Evolutionary conservation across 2,113 vertebrate species (phyloP).

Genomic region (Silurus asotus): DNA sequence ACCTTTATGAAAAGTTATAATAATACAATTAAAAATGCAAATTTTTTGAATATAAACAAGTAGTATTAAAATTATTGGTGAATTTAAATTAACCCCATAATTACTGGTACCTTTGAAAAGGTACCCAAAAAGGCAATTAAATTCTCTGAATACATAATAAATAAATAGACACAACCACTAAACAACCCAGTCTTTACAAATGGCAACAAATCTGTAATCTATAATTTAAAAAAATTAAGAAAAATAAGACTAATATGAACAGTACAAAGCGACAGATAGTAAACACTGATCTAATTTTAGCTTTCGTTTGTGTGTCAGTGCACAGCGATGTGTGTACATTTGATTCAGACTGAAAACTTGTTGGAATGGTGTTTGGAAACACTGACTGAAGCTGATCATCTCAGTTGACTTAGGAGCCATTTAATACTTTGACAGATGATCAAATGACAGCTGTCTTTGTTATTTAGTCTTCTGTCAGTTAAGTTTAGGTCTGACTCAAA

Average conservation of each 20-base stretch:
- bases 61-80: too few species aligned
- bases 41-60: too few species aligned
- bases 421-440: background rate
- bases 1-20: too few species aligned
- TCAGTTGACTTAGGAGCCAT: background rate
- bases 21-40: too few species aligned
- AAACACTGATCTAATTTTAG: background rate
- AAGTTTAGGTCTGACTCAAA: background rate
- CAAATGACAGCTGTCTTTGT: background rate
- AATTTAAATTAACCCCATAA: too few species aligned
- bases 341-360: too few species aligned
- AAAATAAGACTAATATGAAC: background rate
- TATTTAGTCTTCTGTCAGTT: background rate
- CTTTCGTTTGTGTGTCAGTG: background rate
- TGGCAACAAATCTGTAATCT: background rate
- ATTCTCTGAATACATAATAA: too few species aligned
- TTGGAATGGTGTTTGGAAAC: background rate
- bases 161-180: too few species aligned
- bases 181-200: too few species aligned
- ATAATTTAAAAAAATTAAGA: background rate
- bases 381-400: background rate
- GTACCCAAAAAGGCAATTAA: too few species aligned
- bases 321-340: background rate
- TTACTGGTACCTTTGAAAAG: too few species aligned
- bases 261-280: background rate